Percentiles rank a stretch among this genome's conserved stretches.
These are phyloP conservation scores for Carlito syrichta DNA, from an alignment of 2,113 vertebrate species.

Conservation along the genomic window DNA sequence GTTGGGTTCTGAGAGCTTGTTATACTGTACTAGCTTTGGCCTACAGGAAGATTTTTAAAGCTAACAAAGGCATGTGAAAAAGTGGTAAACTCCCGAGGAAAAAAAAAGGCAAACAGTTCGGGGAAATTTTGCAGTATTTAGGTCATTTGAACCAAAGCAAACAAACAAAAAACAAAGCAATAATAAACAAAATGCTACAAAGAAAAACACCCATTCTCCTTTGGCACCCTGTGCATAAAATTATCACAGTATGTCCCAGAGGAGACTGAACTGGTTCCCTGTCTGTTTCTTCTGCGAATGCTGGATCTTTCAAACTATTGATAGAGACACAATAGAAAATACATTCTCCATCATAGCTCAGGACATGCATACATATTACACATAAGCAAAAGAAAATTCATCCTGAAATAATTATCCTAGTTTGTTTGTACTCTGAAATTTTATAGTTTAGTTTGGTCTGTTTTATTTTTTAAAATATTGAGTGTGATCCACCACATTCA, in stretches of 20 bases:
- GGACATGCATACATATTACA: neutral
- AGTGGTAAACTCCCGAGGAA: neutral
- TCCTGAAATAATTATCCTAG: neutral
- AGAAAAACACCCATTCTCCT: neutral
- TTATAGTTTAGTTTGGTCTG: neutral
- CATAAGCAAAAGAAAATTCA: neutral
- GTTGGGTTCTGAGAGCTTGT: neutral
- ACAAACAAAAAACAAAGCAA: neutral
- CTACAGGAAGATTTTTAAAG: neutral
- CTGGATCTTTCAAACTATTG: neutral
- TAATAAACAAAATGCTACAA: neutral
- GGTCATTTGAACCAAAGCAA: conserved; percentile 3
- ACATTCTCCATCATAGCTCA: neutral
- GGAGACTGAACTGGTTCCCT: neutral
- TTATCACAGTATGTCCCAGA: neutral
- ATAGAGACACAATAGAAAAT: neutral
- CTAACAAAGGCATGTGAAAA: neutral
- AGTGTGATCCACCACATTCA: neutral
- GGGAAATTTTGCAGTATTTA: conserved; percentile 1
- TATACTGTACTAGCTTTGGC: neutral
- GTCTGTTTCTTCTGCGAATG: neutral
- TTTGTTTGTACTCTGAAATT: neutral
- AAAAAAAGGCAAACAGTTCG: neutral
- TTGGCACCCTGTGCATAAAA: neutral
- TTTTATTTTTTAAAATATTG: neutral